Evolutionary conservation across 2,113 vertebrate species (phyloP).

Genomic region (Ceyx margarethae): DNA sequence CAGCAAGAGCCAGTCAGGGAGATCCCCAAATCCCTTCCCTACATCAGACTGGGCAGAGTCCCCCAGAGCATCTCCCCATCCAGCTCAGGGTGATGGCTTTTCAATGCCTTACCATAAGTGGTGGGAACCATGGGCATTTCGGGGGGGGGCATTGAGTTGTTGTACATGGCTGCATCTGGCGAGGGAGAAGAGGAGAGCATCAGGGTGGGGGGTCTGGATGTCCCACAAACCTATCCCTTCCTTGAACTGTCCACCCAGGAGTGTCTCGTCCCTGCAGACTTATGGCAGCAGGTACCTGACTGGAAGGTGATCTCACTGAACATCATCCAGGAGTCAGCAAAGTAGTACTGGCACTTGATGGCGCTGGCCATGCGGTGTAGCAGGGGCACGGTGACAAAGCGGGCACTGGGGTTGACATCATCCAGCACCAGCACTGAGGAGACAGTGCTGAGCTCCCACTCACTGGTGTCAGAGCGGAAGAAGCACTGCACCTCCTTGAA

Average conservation of each 20-base stretch:
- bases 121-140: conserved; percentile 77
- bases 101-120: conserved; percentile 70
- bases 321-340: conserved; percentile 92
- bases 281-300: conserved; percentile 74
- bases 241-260: not conserved
- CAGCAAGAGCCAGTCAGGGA: not conserved
- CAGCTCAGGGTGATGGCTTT: accelerated
- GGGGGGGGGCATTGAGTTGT: conserved; percentile 81
- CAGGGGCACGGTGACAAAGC: conserved; percentile 89
- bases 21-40: not conserved
- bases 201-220: accelerated
- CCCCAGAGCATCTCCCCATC: not conserved
- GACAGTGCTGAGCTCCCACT: conserved; percentile 85
- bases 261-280: accelerated
- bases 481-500: conserved; percentile 91
- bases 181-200: not conserved
- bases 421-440: conserved; percentile 84
- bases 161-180: conserved; percentile 92
- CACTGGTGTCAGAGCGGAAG: conserved; percentile 82
- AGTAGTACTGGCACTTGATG: conserved; percentile 93
- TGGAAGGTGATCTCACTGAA: conserved; percentile 98
- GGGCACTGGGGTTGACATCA: conserved; percentile 85
- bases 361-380: conserved; percentile 89
- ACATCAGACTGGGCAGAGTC: accelerated
- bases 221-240: not conserved